A percentile compares a stretch with the other conserved stretches of the same genome.
phyloP scores from a whole-genome alignment of 2,888 invertebrate species.

The Platerodrilus igneus region DNA sequence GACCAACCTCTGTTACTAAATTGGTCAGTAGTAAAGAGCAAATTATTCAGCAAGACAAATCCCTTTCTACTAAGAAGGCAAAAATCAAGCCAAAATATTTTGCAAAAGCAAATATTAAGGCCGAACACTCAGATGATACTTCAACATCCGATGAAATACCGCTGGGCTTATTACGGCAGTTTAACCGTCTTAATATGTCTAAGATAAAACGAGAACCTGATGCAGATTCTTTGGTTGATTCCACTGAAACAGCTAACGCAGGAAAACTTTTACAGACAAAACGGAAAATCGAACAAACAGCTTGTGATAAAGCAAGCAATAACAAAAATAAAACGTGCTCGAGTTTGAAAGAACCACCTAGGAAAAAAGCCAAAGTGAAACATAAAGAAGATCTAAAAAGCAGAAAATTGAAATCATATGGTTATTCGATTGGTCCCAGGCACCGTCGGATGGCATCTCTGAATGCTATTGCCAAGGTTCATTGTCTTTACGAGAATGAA shows the following conservation, averaged over 20 bases:
- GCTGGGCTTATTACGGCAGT: conserved; percentile 22
- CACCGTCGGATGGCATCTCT: conserved; percentile 82
- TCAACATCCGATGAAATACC: conserved; percentile 32
- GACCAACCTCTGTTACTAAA: too few species aligned
- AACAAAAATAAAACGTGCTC: conserved; percentile 15
- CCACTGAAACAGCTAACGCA: conserved; percentile 8
- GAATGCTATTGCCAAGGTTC: conserved; percentile 85
- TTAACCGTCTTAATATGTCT: conserved; percentile 10
- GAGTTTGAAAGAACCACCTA: conserved; percentile 20
- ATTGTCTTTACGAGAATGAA: conserved; percentile 87
- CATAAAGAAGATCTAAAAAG: conserved; percentile 33
- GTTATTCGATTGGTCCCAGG: conserved; percentile 74
- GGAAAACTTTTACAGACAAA: conserved; percentile 7
- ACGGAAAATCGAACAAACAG: background rate
- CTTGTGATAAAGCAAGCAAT: conserved; percentile 2
- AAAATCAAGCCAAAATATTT: conserved; percentile 15
- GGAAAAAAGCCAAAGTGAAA: conserved; percentile 18
- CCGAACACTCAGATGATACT: conserved; percentile 18
- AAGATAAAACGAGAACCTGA: conserved; percentile 15
- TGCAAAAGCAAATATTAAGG: conserved; percentile 14
- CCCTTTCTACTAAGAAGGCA: conserved; percentile 26
- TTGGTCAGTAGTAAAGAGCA: too few species aligned
- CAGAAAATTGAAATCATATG: conserved; percentile 57
- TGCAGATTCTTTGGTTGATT: background rate
- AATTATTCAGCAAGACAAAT: too few species aligned